phyloP scores from a whole-genome alignment of 2,113 vertebrate species.

The Ciconia stormi region DNA sequence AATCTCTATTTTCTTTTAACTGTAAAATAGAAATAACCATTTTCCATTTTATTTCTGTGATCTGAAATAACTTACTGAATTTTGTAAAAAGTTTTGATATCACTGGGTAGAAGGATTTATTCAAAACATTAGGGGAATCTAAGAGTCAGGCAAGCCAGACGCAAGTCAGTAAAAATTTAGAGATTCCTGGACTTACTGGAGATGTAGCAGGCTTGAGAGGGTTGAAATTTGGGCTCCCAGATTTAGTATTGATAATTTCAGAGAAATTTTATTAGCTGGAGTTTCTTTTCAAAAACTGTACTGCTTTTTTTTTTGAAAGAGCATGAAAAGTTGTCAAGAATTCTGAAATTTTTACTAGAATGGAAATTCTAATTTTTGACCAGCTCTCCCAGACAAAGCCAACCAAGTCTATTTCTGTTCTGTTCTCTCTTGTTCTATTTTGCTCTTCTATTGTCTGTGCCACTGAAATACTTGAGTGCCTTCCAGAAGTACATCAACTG shows the following conservation, averaged over 20 bases:
- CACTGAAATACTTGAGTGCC: constrained; percentile 32
- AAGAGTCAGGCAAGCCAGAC: background rate
- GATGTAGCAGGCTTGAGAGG: background rate
- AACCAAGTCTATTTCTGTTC: constrained; percentile 23
- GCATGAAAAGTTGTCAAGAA: background rate
- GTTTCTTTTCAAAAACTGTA: background rate
- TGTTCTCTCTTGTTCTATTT: constrained; percentile 16
- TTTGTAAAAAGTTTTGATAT: background rate
- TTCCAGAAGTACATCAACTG: constrained; percentile 49
- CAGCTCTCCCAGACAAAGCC: background rate
- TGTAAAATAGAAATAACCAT: background rate
- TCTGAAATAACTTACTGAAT: background rate
- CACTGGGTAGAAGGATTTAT: background rate
- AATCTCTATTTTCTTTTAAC: background rate
- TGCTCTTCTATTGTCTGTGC: constrained; percentile 30
- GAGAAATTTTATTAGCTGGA: background rate
- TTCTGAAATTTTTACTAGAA: background rate
- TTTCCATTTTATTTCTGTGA: background rate
- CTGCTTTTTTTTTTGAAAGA: background rate
- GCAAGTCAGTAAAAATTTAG: background rate
- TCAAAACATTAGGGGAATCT: background rate
- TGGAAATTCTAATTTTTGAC: constrained; percentile 13
- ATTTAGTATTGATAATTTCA: background rate
- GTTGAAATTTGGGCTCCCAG: background rate
- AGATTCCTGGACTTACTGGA: background rate